A percentile compares a stretch with the other conserved stretches of the same genome.
Conservation (phyloP, 2,888 invertebrate species). For the Aproaerema taeniolella region DNA sequence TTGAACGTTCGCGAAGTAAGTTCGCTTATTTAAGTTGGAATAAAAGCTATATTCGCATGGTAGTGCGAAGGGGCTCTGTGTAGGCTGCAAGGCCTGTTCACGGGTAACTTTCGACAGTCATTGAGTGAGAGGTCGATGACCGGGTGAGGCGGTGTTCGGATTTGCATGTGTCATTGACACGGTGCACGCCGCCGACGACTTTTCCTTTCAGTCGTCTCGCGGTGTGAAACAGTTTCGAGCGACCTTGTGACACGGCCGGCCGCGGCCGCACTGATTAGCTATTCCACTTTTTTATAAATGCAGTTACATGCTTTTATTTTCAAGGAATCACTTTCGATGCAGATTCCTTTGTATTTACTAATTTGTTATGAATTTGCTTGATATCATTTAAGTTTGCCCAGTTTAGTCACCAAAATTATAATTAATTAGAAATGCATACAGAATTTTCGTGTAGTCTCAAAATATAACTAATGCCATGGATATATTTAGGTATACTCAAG, state of each 20-base stretch:
- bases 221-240: slow-evolving; percentile 55
- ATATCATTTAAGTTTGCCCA: no score
- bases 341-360: no score
- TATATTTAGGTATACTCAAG: no score
- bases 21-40: slow-evolving; percentile 46
- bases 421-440: no score
- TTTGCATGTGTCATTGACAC: slow-evolving; percentile 77
- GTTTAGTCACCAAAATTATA: no score
- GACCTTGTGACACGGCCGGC: slow-evolving; percentile 64
- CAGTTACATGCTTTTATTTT: background rate
- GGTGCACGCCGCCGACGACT: slow-evolving; percentile 57
- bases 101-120: slow-evolving; percentile 74
- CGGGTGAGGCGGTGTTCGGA: slow-evolving; percentile 60
- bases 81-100: slow-evolving; percentile 49
- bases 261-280: slow-evolving; percentile 15
- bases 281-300: slow-evolving; percentile 7
- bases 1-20: slow-evolving; percentile 38
- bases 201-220: slow-evolving; percentile 64
- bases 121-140: slow-evolving; percentile 71
- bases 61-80: slow-evolving; percentile 38
- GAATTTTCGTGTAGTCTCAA: no score
- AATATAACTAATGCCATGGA: no score
- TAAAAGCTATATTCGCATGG: slow-evolving; percentile 48
- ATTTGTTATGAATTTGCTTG: no score
- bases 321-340: no score